A percentile compares a stretch with the other conserved stretches of the same genome.
These are phyloP conservation scores for Clarias macrocephalus DNA, from an alignment of 2,113 vertebrate genomes.

Conservation along the genomic window DNA sequence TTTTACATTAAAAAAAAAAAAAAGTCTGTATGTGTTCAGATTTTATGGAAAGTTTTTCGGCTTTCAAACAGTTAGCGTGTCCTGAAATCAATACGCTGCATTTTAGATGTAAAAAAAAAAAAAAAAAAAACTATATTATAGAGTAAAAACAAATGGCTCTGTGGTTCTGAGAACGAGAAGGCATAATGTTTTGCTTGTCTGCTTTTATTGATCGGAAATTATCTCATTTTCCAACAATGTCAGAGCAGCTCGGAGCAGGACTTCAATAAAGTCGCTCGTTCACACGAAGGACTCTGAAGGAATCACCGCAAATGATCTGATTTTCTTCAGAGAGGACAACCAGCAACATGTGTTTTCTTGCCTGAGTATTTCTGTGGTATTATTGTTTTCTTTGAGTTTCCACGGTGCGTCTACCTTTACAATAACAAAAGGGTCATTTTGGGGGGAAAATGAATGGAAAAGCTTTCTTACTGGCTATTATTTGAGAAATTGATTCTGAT, in stretches of 20 bases:
- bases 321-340: conserved; percentile 30
- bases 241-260: conserved; percentile 44
- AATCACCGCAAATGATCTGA: conserved; percentile 18
- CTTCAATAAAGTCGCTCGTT: conserved; percentile 46
- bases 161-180: conserved; percentile 27
- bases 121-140: conserved; percentile 13
- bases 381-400: conserved; percentile 37
- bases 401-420: background rate
- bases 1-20: background rate
- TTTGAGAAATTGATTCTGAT: background rate
- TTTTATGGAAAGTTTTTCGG: background rate
- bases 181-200: conserved; percentile 47
- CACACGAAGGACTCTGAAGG: conserved; percentile 40
- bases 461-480: background rate
- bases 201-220: conserved; percentile 58
- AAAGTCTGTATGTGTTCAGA: background rate
- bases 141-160: conserved; percentile 38
- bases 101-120: conserved; percentile 43
- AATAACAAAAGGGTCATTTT: background rate
- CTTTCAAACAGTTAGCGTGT: conserved; percentile 2
- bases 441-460: background rate
- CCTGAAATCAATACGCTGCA: conserved; percentile 15
- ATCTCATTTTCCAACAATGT: conserved; percentile 54
- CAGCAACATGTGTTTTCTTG: conserved; percentile 47
- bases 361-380: conserved; percentile 14